Base-by-base conservation (phyloP, 2,888 invertebrate genomes). In the Mythimna pallens region DNA sequence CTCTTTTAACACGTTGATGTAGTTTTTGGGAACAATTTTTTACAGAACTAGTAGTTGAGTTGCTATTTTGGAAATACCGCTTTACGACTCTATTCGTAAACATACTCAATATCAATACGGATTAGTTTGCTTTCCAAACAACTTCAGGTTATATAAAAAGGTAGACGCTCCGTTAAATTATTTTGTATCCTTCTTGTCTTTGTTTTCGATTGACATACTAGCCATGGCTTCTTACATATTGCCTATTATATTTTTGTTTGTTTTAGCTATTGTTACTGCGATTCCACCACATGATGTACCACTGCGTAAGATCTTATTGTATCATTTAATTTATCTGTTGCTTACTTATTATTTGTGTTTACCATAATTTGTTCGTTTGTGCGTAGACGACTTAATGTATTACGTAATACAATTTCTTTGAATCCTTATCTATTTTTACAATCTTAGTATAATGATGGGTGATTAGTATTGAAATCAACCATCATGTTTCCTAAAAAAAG, bases 241-340 rank as follows among this genome's bases (percentile, higher is more conserved):
- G 3, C 22, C 8, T 54, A 10, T 65, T 20, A 36, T 61, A 43
- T 74, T 65, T 73, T 75, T 84, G n/a, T 34, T 81, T n/a, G 59
- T 71, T 12, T 63, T 65, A 22, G 36, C 64, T 34, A 25, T 58
- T 22, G 67, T 54, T 34, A 25, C 55, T 17, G 52, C 78, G 43
- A 22, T 50, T 30, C 72, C 80, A 40, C 25, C 73, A 63, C 0
- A 61, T 71, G 8, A 71, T 71, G 6, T 58, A 62, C 73, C 78
- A 22, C 63, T 73, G 7, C 73, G 82, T 83, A 55, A 80, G 80
- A 78, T 70, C 65, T 52, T 34, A 22, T 58, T 36, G 25, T 63
- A 12, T 36, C 34, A 36, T 36, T 12, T 20, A 7, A 47, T 58
- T 54, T 34, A 8, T 7, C 25, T 54, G 20, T 10, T 58, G 1